A percentile compares a stretch with the other conserved stretches of the same genome.
These are phyloP conservation scores for Stigmatopora nigra DNA, from an alignment of 2,113 vertebrate species.

Conservation along the genomic window DNA sequence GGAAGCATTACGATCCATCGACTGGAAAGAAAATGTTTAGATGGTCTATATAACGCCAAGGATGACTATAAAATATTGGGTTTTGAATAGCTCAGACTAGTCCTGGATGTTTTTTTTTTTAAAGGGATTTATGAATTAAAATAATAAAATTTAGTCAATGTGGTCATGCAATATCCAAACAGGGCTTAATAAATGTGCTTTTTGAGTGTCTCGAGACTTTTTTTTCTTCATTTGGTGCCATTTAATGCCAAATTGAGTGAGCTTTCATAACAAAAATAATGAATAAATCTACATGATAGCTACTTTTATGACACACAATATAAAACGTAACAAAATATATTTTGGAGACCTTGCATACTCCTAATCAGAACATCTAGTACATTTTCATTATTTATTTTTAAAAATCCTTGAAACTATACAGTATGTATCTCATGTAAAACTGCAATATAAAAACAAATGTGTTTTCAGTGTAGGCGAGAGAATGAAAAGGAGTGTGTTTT, in stretches of 20 bases:
- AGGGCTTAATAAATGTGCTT: no score
- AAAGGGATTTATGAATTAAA: no score
- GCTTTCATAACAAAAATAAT: no score
- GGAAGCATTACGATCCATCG: neutral
- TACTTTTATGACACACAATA: no score
- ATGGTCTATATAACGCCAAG: neutral
- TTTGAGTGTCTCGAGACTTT: no score
- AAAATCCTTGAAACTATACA: neutral
- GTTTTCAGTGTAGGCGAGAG: constrained; percentile 6
- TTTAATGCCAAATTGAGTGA: no score
- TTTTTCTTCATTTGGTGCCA: no score
- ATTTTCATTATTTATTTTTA: neutral
- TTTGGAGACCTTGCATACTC: neutral
- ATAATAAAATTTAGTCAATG: no score
- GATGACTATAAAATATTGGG: neutral
- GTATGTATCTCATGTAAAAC: neutral
- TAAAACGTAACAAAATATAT: no score
- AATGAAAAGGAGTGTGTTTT: constrained; percentile 20
- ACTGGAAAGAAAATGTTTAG: neutral
- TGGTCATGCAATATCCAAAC: no score
- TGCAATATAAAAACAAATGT: neutral
- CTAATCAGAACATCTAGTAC: neutral
- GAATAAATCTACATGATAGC: no score
- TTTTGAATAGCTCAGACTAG: neutral
- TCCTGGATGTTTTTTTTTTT: no score